Percentiles rank a stretch among this genome's conserved stretches.
Evolutionary conservation across 2,888 invertebrate species (phyloP).

Genomic region (Nesidiocoris tenuis): DNA sequence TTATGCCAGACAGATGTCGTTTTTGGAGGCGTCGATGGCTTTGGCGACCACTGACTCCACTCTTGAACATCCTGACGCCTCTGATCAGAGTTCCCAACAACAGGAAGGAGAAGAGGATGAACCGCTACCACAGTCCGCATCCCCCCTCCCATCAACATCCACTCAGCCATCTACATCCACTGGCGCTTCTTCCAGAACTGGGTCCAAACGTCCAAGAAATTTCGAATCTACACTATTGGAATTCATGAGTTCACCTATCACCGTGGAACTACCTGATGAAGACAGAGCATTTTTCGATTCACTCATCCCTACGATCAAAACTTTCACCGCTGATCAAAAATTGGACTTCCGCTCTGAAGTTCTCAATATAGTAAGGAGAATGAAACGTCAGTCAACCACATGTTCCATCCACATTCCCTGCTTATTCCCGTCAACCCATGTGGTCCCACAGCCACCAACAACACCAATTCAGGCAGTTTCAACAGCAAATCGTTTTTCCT

Average conservation of each 20-base stretch:
- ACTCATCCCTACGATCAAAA: neutral
- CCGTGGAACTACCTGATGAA: neutral
- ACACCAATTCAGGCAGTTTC: neutral
- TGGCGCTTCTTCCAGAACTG: conserved; percentile 1
- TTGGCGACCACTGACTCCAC: conserved; percentile 24
- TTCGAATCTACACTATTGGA: neutral
- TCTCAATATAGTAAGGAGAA: neutral
- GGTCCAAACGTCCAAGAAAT: neutral
- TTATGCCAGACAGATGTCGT: conserved; percentile 41
- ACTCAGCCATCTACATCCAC: neutral
- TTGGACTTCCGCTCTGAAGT: conserved; percentile 5
- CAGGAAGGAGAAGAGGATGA: neutral
- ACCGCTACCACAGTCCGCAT: neutral
- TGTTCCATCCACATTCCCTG: neutral
- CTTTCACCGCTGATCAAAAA: conserved; percentile 1
- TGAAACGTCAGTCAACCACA: neutral
- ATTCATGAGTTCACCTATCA: neutral
- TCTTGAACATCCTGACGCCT: conserved; percentile 9
- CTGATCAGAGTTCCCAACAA: neutral
- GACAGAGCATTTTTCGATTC: conserved; percentile 17
- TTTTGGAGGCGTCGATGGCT: conserved; percentile 33
- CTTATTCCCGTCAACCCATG: neutral
- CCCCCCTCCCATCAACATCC: neutral
- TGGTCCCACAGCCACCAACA: neutral
- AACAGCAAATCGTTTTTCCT: too few relatives aligned